Percentiles rank a stretch among this genome's conserved stretches.
These are phyloP conservation scores for Coracias cyanogaster DNA, from an alignment of 2,797 vertebrate genomes.

Conservation along the genomic window DNA sequence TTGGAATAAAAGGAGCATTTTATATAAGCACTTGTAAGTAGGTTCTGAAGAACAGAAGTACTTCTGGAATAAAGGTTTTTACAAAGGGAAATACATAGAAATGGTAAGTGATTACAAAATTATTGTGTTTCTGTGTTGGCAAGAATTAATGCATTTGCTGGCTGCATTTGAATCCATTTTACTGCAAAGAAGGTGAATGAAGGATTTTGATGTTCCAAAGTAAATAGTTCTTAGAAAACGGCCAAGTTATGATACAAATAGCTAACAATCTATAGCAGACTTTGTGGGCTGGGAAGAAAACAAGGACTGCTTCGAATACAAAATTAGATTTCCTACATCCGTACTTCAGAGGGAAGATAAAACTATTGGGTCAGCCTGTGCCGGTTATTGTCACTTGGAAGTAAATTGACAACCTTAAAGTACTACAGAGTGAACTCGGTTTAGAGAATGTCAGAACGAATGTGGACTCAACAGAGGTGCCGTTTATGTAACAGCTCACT, in stretches of 20 bases:
- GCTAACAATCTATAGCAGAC: neutral
- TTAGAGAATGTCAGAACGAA: neutral
- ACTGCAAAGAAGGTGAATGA: neutral
- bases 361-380: neutral
- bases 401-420: neutral
- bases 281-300: neutral
- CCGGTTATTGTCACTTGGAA: neutral
- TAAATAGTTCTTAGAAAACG: neutral
- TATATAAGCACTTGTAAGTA: neutral
- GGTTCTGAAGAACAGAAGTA: neutral
- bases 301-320: neutral
- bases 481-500: neutral
- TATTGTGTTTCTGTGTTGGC: neutral
- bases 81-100: neutral
- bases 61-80: neutral
- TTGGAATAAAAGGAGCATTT: neutral
- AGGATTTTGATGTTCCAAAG: neutral
- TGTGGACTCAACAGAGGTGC: neutral
- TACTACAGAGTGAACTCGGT: rapidly evolving
- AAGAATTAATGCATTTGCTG: neutral
- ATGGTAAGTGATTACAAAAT: conserved; percentile 40
- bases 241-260: neutral
- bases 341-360: rapidly evolving
- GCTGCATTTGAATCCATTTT: neutral
- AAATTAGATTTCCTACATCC: neutral